Evolutionary conservation across 2,797 vertebrate species (phyloP).

Genomic region (Monodelphis domestica): DNA sequence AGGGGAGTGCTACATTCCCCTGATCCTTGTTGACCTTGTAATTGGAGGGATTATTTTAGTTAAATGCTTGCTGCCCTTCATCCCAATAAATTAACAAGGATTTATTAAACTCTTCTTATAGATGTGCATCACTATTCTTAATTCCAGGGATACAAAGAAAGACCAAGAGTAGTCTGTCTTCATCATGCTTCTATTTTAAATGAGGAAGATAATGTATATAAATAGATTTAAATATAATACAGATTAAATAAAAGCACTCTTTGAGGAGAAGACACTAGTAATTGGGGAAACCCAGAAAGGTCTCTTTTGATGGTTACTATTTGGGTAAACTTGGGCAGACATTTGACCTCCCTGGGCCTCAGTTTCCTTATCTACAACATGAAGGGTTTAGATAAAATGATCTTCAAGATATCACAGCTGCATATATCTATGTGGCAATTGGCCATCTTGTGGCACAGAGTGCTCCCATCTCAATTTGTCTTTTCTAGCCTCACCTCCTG

Average conservation of each 20-base stretch:
- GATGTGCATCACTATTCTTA: not conserved
- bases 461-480: not conserved
- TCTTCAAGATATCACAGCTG: not conserved
- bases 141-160: not conserved
- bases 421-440: not conserved
- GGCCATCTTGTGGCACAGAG: not conserved
- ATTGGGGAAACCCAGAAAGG: not conserved
- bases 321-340: not conserved
- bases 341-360: not conserved
- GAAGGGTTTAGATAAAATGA: not conserved
- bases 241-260: not conserved
- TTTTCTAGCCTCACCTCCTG: not conserved
- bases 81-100: not conserved
- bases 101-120: not conserved
- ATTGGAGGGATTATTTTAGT: not conserved
- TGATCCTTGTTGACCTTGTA: no score
- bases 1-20: not conserved
- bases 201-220: not conserved
- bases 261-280: not conserved
- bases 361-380: not conserved
- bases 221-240: not conserved
- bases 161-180: not conserved
- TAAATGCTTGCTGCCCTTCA: not conserved
- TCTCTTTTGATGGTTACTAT: not conserved
- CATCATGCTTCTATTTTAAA: not conserved